These are phyloP conservation scores for Elymnias hypermnestra DNA, from an alignment of 1,140 invertebrate genomes.

Conservation along the genomic window DNA sequence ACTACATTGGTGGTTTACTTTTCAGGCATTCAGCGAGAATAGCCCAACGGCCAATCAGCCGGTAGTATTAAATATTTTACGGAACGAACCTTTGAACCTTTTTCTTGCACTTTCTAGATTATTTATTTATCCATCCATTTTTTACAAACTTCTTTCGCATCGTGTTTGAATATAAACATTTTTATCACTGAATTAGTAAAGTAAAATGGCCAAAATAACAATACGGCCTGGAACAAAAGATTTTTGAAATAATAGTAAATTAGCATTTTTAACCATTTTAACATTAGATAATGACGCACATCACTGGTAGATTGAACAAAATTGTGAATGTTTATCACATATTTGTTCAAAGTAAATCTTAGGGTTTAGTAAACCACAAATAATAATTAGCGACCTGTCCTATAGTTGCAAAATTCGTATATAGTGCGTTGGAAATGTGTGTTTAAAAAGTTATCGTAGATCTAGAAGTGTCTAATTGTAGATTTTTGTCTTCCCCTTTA, in stretches of 20 bases:
- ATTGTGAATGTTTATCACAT: slow-evolving; percentile 46
- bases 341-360: slow-evolving; percentile 37
- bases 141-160: slow-evolving; percentile 66
- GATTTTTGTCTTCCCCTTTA: slow-evolving; percentile 40
- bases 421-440: slow-evolving; percentile 42
- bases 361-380: slow-evolving; percentile 64
- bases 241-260: slow-evolving; percentile 10
- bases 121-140: slow-evolving; percentile 46
- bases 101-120: slow-evolving; percentile 72
- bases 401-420: slow-evolving; percentile 72
- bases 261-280: slow-evolving; percentile 15
- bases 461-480: slow-evolving; percentile 43
- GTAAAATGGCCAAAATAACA: slow-evolving; percentile 17
- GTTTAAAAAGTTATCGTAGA: slow-evolving; percentile 53
- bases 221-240: slow-evolving; percentile 31
- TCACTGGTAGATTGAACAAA: slow-evolving; percentile 49
- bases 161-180: slow-evolving; percentile 57
- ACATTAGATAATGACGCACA: slow-evolving; percentile 42
- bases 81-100: slow-evolving; percentile 67
- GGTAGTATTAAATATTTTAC: slow-evolving; percentile 77
- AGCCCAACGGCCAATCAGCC: slow-evolving; percentile 81
- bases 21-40: slow-evolving; percentile 81
- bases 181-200: no score
- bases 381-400: slow-evolving; percentile 59
- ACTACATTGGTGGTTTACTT: slow-evolving; percentile 76